Evolutionary conservation across 2,888 invertebrate species (phyloP), one percentile per base, ranked within the genome.

Genomic region (Temnothorax ravouxi): DNA sequence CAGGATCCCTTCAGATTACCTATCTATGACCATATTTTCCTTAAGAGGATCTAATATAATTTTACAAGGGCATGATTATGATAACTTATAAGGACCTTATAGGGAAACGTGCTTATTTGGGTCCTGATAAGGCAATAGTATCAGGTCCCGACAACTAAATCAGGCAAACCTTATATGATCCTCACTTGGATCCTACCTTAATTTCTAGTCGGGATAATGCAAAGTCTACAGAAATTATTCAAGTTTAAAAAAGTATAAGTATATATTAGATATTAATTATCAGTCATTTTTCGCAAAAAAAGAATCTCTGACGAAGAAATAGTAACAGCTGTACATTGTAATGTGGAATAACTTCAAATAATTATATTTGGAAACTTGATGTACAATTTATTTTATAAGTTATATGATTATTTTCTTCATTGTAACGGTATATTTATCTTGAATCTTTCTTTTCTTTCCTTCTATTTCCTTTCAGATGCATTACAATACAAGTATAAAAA

Each of bases 331-430:
- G 5, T 13, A 18, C 44, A 18, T 11, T 29, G 15, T 34, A 69
- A 34, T n/a, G 18, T n/a, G n/a, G n/a, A 71, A 52, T 71, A 8
- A 71, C 4, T 54, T 21, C 34, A 71, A 8, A 38, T 15, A 71
- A 71, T 71, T 38, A 38, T 38, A 21, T 25, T 41, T 54, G 18
- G 9, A 21, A 11, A 21, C n/a, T 54, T 21, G 34, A 72, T n/a
- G 9, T 54, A 52, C 15, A 38, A 15, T 0, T 38, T 54, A 21
- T 2, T 54, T 9, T 71, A 21, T 38, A 71, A 71, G 5, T 18
- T 4, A 52, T 38, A 5, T 34, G 0, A 8, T 66, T 66, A 18
- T 61, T 44, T 25, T 56, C 38, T 8, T 34, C 3, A 38, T 54
- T 52, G 54, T 2, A 11, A 54, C 15, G 5, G 21, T 29, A 8